Conservation (phyloP, 2,888 invertebrate genomes). For the Brenthis hecate region DNA sequence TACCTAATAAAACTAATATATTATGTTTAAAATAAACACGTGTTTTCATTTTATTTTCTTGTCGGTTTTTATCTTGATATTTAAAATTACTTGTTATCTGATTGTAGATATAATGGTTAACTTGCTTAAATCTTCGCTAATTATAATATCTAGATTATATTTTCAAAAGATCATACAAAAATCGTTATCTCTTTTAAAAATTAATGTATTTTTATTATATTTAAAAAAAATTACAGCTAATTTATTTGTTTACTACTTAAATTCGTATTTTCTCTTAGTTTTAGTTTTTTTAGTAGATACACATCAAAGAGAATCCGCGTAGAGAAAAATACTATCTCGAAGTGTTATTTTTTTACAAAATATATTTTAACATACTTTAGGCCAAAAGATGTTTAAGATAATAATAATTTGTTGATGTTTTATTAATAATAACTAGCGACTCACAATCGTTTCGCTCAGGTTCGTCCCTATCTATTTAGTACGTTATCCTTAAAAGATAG, state of each 20-base stretch:
- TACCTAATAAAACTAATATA: too few relatives aligned
- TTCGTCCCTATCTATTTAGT: too few relatives aligned
- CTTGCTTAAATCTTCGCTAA: constrained; percentile 7
- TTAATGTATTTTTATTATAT: too few relatives aligned
- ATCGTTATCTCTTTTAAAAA: too few relatives aligned
- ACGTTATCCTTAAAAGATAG: too few relatives aligned
- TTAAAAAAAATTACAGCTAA: too few relatives aligned
- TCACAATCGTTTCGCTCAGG: too few relatives aligned
- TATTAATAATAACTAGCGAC: background rate
- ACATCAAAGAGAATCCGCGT: constrained; percentile 1
- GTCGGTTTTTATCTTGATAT: background rate
- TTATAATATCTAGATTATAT: constrained; percentile 12
- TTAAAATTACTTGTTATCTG: constrained; percentile 3
- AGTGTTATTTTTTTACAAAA: background rate
- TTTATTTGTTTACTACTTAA: background rate
- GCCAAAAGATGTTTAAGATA: background rate
- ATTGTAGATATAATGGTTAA: constrained; percentile 10
- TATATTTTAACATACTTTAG: background rate
- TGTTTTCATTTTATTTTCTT: background rate
- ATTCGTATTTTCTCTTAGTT: background rate
- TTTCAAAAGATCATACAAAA: constrained; percentile 9
- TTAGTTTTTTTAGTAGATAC: constrained; percentile 4
- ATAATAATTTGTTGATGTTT: background rate
- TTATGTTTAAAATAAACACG: background rate
- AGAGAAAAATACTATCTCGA: background rate